These are phyloP conservation scores for Podabrus alpinus DNA, from an alignment of 2,888 invertebrate species.

Conservation along the genomic window DNA sequence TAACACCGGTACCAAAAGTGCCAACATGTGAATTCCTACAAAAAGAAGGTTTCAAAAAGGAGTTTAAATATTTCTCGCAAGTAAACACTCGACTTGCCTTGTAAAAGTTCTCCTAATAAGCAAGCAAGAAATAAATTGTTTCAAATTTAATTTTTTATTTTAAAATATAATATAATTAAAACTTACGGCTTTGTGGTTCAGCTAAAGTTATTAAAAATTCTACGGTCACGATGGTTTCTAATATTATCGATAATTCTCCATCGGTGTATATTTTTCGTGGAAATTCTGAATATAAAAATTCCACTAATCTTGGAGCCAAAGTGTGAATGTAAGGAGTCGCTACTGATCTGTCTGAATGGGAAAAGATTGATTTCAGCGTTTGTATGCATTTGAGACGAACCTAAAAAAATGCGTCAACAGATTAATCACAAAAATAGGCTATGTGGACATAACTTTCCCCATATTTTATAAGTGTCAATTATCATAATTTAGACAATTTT, in stretches of 20 bases:
- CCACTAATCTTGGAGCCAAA: constrained; percentile 77
- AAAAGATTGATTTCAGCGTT: constrained; percentile 76
- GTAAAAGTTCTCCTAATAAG: constrained; percentile 59
- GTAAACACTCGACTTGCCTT: constrained; percentile 55
- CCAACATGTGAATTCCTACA: constrained; percentile 86
- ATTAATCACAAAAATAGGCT: too few relatives aligned
- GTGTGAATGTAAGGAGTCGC: constrained; percentile 82
- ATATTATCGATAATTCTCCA: constrained; percentile 69
- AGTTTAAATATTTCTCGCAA: constrained; percentile 6
- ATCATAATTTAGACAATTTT: too few relatives aligned
- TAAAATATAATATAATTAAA: background rate
- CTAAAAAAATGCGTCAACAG: constrained; percentile 47
- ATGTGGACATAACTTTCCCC: too few relatives aligned
- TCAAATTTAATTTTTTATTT: background rate
- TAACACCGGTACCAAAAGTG: constrained; percentile 87
- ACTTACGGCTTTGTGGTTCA: constrained; percentile 79
- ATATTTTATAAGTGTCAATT: too few relatives aligned
- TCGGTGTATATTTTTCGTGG: constrained; percentile 66
- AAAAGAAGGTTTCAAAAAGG: constrained; percentile 33
- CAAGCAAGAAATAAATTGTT: constrained; percentile 28
- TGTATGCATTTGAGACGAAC: constrained; percentile 79
- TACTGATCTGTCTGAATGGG: constrained; percentile 70
- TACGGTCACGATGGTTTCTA: constrained; percentile 74
- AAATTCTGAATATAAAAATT: constrained; percentile 70
- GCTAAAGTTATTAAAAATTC: constrained; percentile 76